A percentile compares a stretch with the other conserved stretches of the same genome.
Evolutionary conservation across 2,797 vertebrate genomes (phyloP).

Genomic region (Rhadinocentrus ornatus): DNA sequence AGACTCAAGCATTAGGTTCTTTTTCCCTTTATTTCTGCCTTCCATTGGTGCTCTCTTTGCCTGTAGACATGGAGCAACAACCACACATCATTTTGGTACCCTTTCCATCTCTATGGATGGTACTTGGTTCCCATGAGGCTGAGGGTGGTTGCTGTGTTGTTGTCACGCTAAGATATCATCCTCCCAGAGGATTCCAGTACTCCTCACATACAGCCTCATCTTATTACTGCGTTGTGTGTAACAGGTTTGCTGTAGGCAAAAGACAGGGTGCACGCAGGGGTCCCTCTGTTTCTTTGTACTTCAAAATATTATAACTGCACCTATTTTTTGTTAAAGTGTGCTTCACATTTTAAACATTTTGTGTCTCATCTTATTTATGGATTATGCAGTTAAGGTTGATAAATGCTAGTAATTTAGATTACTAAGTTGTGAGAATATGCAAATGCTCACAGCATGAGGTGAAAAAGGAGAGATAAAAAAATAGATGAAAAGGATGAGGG

Average conservation of each 20-base stretch:
- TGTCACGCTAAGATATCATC: conserved; percentile 47
- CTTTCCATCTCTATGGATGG: conserved; percentile 52
- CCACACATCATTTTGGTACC: conserved; percentile 49
- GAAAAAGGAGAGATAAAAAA: conserved; percentile 22
- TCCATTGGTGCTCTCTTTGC: conserved; percentile 39
- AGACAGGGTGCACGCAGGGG: conserved; percentile 38
- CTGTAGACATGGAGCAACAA: conserved; percentile 39
- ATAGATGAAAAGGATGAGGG: conserved; percentile 23
- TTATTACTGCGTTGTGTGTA: conserved; percentile 39
- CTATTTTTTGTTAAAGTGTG: neutral
- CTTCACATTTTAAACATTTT: conserved; percentile 1
- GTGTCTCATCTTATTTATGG: conserved; percentile 10
- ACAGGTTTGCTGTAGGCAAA: conserved; percentile 39
- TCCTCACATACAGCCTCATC: conserved; percentile 39
- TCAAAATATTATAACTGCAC: conserved; percentile 28
- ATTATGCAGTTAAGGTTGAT: conserved; percentile 36
- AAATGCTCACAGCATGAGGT: conserved; percentile 55
- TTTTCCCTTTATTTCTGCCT: conserved; percentile 36
- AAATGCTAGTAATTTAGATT: conserved; percentile 50
- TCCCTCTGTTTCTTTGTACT: conserved; percentile 19
- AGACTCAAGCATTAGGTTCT: conserved; percentile 28
- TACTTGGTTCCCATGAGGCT: conserved; percentile 66
- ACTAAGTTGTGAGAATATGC: conserved; percentile 45
- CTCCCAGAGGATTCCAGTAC: conserved; percentile 59
- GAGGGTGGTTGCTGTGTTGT: conserved; percentile 36